Evolutionary conservation across 2,113 vertebrate species (phyloP).

Genomic region (Stercorarius parasiticus): DNA sequence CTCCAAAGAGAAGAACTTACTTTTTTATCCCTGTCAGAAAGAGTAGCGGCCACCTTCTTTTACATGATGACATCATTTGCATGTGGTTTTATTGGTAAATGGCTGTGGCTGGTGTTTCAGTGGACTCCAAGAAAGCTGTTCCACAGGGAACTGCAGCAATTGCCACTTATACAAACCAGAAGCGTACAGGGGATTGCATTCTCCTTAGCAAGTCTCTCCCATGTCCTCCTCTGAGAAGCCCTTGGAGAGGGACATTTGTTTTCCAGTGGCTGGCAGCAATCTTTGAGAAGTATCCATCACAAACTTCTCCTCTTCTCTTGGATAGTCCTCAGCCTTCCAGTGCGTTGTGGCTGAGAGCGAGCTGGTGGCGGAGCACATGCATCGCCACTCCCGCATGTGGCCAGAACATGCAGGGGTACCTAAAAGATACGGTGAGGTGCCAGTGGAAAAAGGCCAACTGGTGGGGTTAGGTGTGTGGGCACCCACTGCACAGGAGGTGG

Average conservation of each 20-base stretch:
- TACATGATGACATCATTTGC: neutral
- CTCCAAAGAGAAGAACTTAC: neutral
- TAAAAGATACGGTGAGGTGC: too few species aligned
- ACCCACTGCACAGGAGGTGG: neutral
- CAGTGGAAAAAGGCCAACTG: neutral
- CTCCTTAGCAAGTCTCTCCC: neutral
- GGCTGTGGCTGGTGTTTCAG: neutral
- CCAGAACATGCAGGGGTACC: neutral
- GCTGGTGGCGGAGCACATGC: neutral
- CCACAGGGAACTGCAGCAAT: neutral
- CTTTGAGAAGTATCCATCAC: neutral
- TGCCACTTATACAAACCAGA: neutral
- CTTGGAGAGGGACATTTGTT: neutral
- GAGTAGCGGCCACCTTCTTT: neutral
- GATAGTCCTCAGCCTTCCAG: neutral
- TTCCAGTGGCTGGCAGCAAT: neutral
- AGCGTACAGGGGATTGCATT: neutral
- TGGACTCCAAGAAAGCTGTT: neutral
- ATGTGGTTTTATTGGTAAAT: neutral
- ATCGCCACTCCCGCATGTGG: neutral
- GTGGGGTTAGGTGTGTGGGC: neutral
- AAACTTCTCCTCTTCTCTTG: neutral
- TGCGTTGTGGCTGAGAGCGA: neutral
- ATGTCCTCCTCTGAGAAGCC: neutral
- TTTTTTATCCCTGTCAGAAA: neutral